Evolutionary conservation across 2,113 vertebrate genomes (phyloP), one percentile per base, ranked within the genome.

Genomic region (Neopipo cinnamomea): DNA sequence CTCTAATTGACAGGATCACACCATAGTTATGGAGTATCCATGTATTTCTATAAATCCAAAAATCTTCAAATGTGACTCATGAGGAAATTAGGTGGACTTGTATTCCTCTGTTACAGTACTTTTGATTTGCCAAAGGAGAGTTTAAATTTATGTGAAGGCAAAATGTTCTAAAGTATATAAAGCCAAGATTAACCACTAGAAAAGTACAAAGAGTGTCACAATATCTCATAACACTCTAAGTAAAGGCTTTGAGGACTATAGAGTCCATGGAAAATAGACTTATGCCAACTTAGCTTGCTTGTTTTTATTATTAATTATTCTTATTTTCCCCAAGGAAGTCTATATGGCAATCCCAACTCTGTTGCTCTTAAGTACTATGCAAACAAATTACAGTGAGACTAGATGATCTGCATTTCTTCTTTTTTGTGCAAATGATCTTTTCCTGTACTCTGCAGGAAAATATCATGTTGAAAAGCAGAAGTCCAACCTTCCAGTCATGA

Each of bases 1-100:
- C 78, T 70, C 79, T 66, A 77, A 89, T 31, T 56, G 77, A 91
- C 66, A 79, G 53, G 14, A 73, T 85, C 85, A 73, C 37, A 79
- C 28, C 33, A 21, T 24, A 83, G 71, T 68, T 35, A 58, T 2
- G 7, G 41, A 73, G 10, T 42, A 89, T 41, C 62, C 30, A 88
- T 70, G 65, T 78, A 75, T 61, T 85, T 28, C 31, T 76, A 79
- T 41, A 85, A 72, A 85, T 82, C 31, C 46, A 76, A 33, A 8
- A 67, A 68, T 2, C 6, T 9, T 66, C 44, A 70, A 68, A 66
- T 37, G 22, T 22, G 49, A 56, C 25, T 53, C 23, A 23, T 37
- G 14, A 83, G 23, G 39, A 75, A 87, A 59, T 94, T 53, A 82
- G 12, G 52, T 75, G 62, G 35, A 80, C 11, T 71, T 77, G 2